These are phyloP conservation scores for Parazoanthus atlanticus DNA, from an alignment of 92 coral and sea anemone species.

Conservation along the genomic window DNA sequence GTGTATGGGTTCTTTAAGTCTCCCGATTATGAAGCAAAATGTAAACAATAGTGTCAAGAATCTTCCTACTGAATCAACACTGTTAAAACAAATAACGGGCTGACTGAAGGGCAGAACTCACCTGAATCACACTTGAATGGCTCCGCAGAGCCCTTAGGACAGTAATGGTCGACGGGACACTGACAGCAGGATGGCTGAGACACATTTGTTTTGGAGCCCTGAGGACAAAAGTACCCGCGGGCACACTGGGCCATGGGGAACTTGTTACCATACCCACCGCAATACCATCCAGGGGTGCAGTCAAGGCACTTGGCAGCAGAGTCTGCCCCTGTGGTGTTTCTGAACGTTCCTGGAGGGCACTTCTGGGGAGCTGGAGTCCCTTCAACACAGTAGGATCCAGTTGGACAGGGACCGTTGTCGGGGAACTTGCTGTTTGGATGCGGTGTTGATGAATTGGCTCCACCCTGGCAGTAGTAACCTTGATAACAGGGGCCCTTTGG, in stretches of 20 bases:
- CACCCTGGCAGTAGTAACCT: slow-evolving; percentile 89
- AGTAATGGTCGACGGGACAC: slow-evolving; percentile 84
- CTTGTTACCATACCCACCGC: slow-evolving; percentile 78
- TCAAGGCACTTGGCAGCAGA: slow-evolving; percentile 85
- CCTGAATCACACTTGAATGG: slow-evolving; percentile 84
- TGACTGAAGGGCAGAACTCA: slow-evolving; percentile 3
- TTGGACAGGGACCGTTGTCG: slow-evolving; percentile 83
- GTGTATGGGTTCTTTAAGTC: too few species aligned
- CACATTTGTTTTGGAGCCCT: slow-evolving; percentile 84
- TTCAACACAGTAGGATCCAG: slow-evolving; percentile 79
- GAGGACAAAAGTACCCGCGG: slow-evolving; percentile 88
- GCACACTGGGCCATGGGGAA: slow-evolving; percentile 80
- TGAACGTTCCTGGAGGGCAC: slow-evolving; percentile 95
- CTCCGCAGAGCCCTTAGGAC: slow-evolving; percentile 83
- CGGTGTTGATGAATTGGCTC: slow-evolving; percentile 87
- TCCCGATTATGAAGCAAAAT: too few species aligned
- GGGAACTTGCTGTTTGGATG: slow-evolving; percentile 65
- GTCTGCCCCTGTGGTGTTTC: slow-evolving; percentile 95
- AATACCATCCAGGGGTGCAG: slow-evolving; percentile 91
- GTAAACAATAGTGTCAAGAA: too few species aligned
- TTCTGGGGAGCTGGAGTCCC: slow-evolving; percentile 82
- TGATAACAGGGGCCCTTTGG: slow-evolving; percentile 80
- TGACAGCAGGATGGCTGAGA: slow-evolving; percentile 76
- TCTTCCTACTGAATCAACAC: too few species aligned
- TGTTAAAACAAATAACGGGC: neutral